These are phyloP conservation scores for Rhyacichthys aspro DNA, from an alignment of 2,797 vertebrate genomes.

Conservation along the genomic window DNA sequence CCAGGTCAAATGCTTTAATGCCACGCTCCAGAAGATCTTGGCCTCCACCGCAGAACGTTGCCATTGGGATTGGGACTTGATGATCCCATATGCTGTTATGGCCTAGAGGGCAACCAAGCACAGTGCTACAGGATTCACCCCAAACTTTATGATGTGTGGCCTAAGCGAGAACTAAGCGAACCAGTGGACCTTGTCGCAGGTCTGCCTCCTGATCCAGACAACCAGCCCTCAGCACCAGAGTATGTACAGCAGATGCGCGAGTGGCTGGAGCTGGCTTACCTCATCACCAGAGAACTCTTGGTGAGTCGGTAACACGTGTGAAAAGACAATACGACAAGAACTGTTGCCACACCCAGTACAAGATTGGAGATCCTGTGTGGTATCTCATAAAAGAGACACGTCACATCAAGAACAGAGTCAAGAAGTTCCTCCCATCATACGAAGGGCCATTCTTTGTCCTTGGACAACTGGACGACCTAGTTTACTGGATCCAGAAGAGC, in stretches of 20 bases:
- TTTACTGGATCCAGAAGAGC: neutral
- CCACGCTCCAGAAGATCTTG: neutral
- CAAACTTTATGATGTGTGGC: constrained; percentile 33
- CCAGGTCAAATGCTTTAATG: neutral
- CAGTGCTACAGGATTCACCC: constrained; percentile 18
- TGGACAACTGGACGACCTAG: constrained; percentile 3
- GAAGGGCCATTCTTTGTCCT: constrained; percentile 9
- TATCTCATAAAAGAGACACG: constrained; percentile 8
- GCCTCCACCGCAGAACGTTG: neutral
- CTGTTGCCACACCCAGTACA: neutral
- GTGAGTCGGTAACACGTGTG: neutral
- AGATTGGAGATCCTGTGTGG: constrained; percentile 7
- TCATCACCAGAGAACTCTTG: neutral
- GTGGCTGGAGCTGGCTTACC: neutral
- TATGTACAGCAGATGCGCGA: neutral
- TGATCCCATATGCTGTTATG: constrained; percentile 41
- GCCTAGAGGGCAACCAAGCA: constrained; percentile 28
- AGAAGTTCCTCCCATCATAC: constrained; percentile 8
- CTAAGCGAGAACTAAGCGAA: constrained; percentile 24
- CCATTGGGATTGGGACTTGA: constrained; percentile 44
- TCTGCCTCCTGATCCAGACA: constrained; percentile 1
- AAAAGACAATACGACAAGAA: neutral
- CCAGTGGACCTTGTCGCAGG: constrained; percentile 15
- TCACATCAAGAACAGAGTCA: constrained; percentile 1
- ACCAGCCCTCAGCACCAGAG: neutral